These are phyloP conservation scores for Octodonta nipae DNA, from an alignment of 2,888 invertebrate species.

Conservation along the genomic window DNA sequence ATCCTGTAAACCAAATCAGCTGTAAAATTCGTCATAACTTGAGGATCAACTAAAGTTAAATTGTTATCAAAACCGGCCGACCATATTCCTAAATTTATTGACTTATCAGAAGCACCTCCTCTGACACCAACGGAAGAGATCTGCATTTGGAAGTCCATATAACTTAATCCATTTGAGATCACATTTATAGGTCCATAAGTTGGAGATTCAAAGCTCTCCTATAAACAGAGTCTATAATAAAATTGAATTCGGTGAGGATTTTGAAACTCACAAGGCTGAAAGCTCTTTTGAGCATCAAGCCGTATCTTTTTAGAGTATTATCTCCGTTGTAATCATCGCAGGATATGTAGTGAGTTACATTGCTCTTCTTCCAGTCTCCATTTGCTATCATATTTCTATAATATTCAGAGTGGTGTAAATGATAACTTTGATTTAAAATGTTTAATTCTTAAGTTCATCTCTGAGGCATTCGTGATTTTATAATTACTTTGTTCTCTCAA, in stretches of 20 bases:
- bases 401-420: constrained; percentile 6
- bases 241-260: neutral
- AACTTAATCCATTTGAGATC: constrained; percentile 56
- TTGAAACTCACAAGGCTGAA: constrained; percentile 36
- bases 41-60: constrained; percentile 50
- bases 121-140: constrained; percentile 57
- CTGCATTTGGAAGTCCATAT: constrained; percentile 62
- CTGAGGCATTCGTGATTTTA: no score
- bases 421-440: neutral
- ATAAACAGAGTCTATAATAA: neutral
- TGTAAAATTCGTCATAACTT: constrained; percentile 58
- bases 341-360: constrained; percentile 50
- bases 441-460: no score
- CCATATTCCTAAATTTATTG: constrained; percentile 62
- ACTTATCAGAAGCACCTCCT: constrained; percentile 59
- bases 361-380: constrained; percentile 58
- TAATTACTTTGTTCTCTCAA: no score
- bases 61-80: constrained; percentile 58
- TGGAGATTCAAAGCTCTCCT: constrained; percentile 42
- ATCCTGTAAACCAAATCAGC: constrained; percentile 77
- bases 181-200: constrained; percentile 56
- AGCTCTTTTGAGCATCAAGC: constrained; percentile 55
- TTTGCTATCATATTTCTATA: constrained; percentile 54
- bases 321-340: constrained; percentile 70
- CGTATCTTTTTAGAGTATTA: constrained; percentile 54